A percentile compares a stretch with the other conserved stretches of the same genome.
These are phyloP conservation scores for Apamea sordens DNA, from an alignment of 2,888 invertebrate species.

Conservation along the genomic window DNA sequence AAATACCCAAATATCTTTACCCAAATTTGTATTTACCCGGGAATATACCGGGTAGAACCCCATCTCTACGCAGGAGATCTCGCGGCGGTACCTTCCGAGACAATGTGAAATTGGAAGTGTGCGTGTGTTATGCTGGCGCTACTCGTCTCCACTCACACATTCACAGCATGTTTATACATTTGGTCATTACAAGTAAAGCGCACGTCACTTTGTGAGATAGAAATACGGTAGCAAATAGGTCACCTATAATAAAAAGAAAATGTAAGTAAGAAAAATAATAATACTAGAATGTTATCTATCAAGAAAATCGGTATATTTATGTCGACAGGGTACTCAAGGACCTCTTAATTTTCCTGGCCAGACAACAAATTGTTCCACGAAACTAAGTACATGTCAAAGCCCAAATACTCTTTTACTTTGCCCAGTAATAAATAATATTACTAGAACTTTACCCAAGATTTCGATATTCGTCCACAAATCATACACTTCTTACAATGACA, in stretches of 20 bases:
- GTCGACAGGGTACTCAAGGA: background rate
- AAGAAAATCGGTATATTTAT: background rate
- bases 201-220: background rate
- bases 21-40: background rate
- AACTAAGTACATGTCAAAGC: conserved; percentile 4
- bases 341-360: conserved; percentile 23
- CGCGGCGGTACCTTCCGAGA: background rate
- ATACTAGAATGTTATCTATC: background rate
- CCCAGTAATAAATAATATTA: conserved; percentile 16
- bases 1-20: background rate
- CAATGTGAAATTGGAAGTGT: background rate
- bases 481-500: conserved; percentile 67
- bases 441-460: conserved; percentile 33
- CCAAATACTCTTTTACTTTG: conserved; percentile 2
- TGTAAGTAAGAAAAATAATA: background rate
- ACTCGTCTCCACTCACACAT: background rate
- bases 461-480: conserved; percentile 58
- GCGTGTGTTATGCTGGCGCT: background rate
- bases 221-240: background rate
- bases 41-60: too few relatives aligned
- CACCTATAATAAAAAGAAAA: conserved; percentile 6
- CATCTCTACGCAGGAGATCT: background rate
- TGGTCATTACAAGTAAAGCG: background rate
- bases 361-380: conserved; percentile 14
- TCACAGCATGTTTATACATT: background rate